A percentile compares a stretch with the other conserved stretches of the same genome.
phyloP scores from a whole-genome alignment of 2,888 invertebrate genomes.

The Drosophila dives region DNA sequence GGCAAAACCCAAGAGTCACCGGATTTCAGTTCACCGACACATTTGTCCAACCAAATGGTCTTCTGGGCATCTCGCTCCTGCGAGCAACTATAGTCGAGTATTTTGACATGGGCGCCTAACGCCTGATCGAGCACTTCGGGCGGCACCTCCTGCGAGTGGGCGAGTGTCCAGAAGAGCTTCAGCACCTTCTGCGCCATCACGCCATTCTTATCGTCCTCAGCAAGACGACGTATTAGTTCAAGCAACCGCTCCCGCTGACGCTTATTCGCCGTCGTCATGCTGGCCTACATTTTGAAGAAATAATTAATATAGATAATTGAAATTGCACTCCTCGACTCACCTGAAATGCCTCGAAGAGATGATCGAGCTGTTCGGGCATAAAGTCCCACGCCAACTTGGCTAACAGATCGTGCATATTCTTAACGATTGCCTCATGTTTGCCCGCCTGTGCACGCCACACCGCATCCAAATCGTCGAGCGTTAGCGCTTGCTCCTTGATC shows the following conservation, averaged over 20 bases:
- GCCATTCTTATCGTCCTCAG: slow-evolving; percentile 99
- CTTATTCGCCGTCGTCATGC: slow-evolving; percentile 98
- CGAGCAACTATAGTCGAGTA: slow-evolving; percentile 98
- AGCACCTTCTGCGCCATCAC: slow-evolving; percentile 99
- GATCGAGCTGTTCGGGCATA: slow-evolving; percentile 97
- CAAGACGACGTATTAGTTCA: slow-evolving; percentile 96
- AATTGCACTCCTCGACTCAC: slow-evolving; percentile 85
- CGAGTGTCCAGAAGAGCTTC: slow-evolving; percentile 97
- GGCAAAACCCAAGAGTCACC: slow-evolving; percentile 97
- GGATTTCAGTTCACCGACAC: slow-evolving; percentile 96
- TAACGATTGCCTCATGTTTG: slow-evolving; percentile 99
- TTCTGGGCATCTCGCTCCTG: slow-evolving; percentile 98
- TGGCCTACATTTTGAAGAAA: slow-evolving; percentile 86
- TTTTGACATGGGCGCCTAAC: slow-evolving; percentile 97
- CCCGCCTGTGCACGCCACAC: slow-evolving; percentile 99
- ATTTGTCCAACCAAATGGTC: slow-evolving; percentile 97
- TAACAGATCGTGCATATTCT: slow-evolving; percentile 97
- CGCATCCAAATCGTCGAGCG: slow-evolving; percentile 95
- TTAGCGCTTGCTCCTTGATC: slow-evolving; percentile 96
- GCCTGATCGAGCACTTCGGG: slow-evolving; percentile 99
- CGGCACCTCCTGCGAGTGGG: slow-evolving; percentile 97
- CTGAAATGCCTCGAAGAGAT: slow-evolving; percentile 98
- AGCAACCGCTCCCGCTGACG: slow-evolving; percentile 97
- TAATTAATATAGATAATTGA: not conserved
- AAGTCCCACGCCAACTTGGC: slow-evolving; percentile 99